These are phyloP conservation scores for Melanostoma mellinum DNA, from an alignment of 2,888 invertebrate species.

Conservation along the genomic window DNA sequence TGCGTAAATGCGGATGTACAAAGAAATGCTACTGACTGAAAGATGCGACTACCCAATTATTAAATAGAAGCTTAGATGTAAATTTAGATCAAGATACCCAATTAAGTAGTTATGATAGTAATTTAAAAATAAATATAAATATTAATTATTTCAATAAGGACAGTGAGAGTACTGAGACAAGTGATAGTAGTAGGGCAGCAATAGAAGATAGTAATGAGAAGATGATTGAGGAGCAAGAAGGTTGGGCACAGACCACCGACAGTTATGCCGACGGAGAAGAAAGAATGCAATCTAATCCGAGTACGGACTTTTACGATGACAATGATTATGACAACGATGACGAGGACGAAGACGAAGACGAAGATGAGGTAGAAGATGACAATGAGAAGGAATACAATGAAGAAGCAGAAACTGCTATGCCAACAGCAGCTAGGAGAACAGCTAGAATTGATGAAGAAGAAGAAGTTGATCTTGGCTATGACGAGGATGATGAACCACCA, in stretches of 20 bases:
- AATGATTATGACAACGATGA: conserved; percentile 73
- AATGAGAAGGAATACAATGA: conserved; percentile 65
- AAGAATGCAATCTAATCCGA: conserved; percentile 78
- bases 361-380: conserved; percentile 74
- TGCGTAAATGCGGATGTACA: conserved; percentile 97
- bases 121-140: conserved; percentile 73
- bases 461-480: conserved; percentile 80
- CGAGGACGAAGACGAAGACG: conserved; percentile 63
- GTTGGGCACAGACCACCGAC: conserved; percentile 64
- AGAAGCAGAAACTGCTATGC: conserved; percentile 42
- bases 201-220: conserved; percentile 55
- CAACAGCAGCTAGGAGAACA: conserved; percentile 45
- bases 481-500: conserved; percentile 80
- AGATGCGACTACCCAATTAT: conserved; percentile 84
- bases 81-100: conserved; percentile 79
- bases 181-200: conserved; percentile 70
- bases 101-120: conserved; percentile 77
- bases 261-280: conserved; percentile 72
- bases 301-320: conserved; percentile 79
- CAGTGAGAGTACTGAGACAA: conserved; percentile 67
- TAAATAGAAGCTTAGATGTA: conserved; percentile 81
- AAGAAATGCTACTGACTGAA: conserved; percentile 93
- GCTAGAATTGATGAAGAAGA: conserved; percentile 71
- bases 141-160: conserved; percentile 73
- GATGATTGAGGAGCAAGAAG: conserved; percentile 37